Evolutionary conservation across 1,140 invertebrate species (phyloP).

Genomic region (Drosophila carrolli): DNA sequence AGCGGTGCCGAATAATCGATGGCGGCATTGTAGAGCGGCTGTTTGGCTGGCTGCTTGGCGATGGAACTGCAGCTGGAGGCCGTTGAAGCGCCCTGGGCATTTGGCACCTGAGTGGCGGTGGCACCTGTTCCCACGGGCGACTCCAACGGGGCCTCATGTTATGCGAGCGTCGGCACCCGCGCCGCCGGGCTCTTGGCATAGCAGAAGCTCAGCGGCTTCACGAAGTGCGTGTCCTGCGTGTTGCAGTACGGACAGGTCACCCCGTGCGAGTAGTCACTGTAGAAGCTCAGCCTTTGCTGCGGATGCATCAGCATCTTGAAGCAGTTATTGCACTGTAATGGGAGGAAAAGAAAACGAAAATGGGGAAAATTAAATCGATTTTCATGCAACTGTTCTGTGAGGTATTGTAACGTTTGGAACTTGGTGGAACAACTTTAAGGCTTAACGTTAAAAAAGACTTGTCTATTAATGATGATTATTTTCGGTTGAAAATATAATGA

Average conservation of each 20-base stretch:
- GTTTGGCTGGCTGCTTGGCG: slow-evolving; percentile 45
- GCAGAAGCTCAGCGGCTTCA: slow-evolving; percentile 93
- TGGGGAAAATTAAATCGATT: slow-evolving; percentile 1
- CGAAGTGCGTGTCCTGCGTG: slow-evolving; percentile 96
- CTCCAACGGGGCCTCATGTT: slow-evolving; percentile 90
- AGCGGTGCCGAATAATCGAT: slow-evolving; percentile 81
- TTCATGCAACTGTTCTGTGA: slow-evolving; percentile 2
- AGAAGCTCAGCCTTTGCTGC: slow-evolving; percentile 95
- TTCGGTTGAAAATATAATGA: too few species aligned
- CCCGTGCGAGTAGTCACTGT: slow-evolving; percentile 97
- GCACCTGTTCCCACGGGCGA: slow-evolving; percentile 56
- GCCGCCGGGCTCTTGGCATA: slow-evolving; percentile 90
- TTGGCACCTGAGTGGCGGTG: slow-evolving; percentile 35
- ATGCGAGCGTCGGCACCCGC: slow-evolving; percentile 91
- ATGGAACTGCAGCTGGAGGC: slow-evolving; percentile 27
- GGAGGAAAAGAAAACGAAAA: slow-evolving; percentile 14
- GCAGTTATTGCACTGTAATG: slow-evolving; percentile 94
- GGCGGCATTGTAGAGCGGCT: slow-evolving; percentile 71
- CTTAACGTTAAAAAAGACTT: too few species aligned
- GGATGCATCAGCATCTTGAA: slow-evolving; percentile 93
- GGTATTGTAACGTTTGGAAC: too few species aligned
- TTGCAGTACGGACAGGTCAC: slow-evolving; percentile 96
- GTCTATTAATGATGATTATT: too few species aligned
- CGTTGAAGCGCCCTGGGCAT: slow-evolving; percentile 62
- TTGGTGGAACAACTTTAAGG: too few species aligned